These are phyloP conservation scores for Drosophila aff. DNA, from an alignment of 1,140 invertebrate species.

Conservation along the genomic window DNA sequence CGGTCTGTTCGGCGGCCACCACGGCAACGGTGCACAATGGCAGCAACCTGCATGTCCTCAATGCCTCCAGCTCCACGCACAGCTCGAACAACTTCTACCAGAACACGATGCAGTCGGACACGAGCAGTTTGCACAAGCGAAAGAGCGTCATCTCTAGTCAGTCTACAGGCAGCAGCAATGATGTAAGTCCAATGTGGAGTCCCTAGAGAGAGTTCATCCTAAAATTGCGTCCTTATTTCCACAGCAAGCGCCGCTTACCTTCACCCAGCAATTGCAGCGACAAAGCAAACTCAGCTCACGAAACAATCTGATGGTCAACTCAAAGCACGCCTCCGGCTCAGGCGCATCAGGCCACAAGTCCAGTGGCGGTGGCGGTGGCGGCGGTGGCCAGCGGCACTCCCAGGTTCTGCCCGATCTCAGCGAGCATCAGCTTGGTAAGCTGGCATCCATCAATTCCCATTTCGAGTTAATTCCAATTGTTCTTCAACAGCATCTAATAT, in stretches of 20 bases:
- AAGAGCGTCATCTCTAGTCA: conserved; percentile 85
- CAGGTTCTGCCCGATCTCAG: conserved; percentile 83
- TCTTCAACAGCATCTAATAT: conserved; percentile 63
- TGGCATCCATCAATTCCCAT: neutral
- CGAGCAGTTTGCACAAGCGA: conserved; percentile 84
- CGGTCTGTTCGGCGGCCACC: conserved; percentile 78
- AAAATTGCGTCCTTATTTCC: neutral
- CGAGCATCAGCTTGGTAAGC: conserved; percentile 81
- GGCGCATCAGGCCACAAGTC: conserved; percentile 57
- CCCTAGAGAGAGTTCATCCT: too few relatives aligned
- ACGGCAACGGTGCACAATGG: conserved; percentile 79
- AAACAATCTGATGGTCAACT: conserved; percentile 82
- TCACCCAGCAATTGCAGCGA: conserved; percentile 91
- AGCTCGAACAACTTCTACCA: conserved; percentile 85
- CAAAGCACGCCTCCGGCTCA: conserved; percentile 85
- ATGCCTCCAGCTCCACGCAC: conserved; percentile 84
- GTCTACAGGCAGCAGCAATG: conserved; percentile 85
- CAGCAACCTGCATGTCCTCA: conserved; percentile 74
- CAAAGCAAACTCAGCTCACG: conserved; percentile 83
- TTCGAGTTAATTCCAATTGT: neutral
- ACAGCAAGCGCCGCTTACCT: conserved; percentile 87
- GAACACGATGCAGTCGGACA: conserved; percentile 85
- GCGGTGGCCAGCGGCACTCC: conserved; percentile 86
- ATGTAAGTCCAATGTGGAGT: conserved; percentile 57
- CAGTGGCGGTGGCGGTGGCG: conserved; percentile 35